A percentile compares a stretch with the other conserved stretches of the same genome.
Evolutionary conservation across 2,888 invertebrate species (phyloP).

Genomic region (Philopedon plagiatum): DNA sequence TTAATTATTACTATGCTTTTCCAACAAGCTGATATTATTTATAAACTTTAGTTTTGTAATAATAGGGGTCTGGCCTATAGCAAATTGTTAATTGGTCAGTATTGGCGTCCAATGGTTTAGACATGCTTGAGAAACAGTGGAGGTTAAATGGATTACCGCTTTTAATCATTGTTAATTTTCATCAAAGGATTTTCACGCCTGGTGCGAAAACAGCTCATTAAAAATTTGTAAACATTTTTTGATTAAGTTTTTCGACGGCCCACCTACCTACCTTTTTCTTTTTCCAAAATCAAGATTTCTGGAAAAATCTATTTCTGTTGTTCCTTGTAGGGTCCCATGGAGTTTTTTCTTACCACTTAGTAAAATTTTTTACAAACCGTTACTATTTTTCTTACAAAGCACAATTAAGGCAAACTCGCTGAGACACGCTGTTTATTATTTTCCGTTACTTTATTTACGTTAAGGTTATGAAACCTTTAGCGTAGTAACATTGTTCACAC

Average conservation of each 20-base stretch:
- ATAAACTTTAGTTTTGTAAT: slow-evolving; percentile 1
- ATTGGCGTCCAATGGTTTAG: slow-evolving; percentile 14
- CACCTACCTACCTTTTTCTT: background rate
- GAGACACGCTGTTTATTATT: no score
- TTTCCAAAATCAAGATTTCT: background rate
- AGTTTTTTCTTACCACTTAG: no score
- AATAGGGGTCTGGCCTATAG: background rate
- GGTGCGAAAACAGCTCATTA: slow-evolving; percentile 2
- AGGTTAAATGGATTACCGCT: slow-evolving; percentile 3
- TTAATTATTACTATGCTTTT: background rate
- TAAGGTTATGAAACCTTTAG: no score
- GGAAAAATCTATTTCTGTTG: no score
- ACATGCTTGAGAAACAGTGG: slow-evolving; percentile 2
- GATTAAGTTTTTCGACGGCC: background rate
- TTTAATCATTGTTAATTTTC: slow-evolving; percentile 12
- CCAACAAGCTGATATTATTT: background rate
- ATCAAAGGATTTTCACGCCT: slow-evolving; percentile 9
- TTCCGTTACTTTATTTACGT: no score
- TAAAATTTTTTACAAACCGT: no score
- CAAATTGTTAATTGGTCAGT: background rate
- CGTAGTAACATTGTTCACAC: no score
- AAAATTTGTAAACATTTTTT: slow-evolving; percentile 7
- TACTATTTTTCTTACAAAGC: no score
- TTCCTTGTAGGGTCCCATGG: no score
- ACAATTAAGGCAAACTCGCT: no score